These are phyloP conservation scores for Hypomesus transpacificus DNA, from an alignment of 2,113 vertebrate genomes.

Conservation along the genomic window DNA sequence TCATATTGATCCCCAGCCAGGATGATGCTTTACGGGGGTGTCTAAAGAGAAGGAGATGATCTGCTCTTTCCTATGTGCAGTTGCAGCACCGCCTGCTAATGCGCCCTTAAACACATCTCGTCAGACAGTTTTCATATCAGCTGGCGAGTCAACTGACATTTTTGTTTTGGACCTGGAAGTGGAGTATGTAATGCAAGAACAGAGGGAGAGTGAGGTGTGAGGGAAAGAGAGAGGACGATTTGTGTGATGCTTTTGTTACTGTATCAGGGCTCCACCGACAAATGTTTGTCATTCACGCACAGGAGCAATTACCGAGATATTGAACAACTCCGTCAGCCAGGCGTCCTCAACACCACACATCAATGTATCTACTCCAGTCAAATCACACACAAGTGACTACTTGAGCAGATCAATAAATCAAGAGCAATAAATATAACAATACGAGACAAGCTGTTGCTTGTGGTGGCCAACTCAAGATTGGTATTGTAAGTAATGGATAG, in stretches of 20 bases:
- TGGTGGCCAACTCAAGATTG: neutral
- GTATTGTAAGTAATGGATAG: too few relatives aligned
- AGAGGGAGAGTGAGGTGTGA: neutral
- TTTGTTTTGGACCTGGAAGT: slow-evolving; percentile 14
- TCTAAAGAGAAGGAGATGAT: slow-evolving; percentile 22
- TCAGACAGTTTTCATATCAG: slow-evolving; percentile 20
- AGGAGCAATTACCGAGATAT: slow-evolving; percentile 33
- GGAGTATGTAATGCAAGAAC: too few relatives aligned
- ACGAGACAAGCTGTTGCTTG: too few relatives aligned
- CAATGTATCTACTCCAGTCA: slow-evolving; percentile 28
- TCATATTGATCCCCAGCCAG: slow-evolving; percentile 24
- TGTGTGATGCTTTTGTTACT: too few relatives aligned
- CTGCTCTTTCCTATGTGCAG: slow-evolving; percentile 3
- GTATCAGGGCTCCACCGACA: too few relatives aligned
- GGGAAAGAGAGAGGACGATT: too few relatives aligned
- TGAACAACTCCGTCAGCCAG: slow-evolving; percentile 28
- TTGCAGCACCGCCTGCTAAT: slow-evolving; percentile 7
- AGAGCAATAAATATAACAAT: slow-evolving; percentile 7
- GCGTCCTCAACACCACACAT: slow-evolving; percentile 18
- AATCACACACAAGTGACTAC: slow-evolving; percentile 36
- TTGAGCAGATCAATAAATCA: slow-evolving; percentile 37
- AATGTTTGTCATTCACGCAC: slow-evolving; percentile 18
- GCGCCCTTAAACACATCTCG: slow-evolving; percentile 19
- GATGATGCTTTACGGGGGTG: slow-evolving; percentile 28
- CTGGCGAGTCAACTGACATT: slow-evolving; percentile 17